These are phyloP conservation scores for Gastrophysa polygoni DNA, from an alignment of 2,888 invertebrate genomes.

Conservation along the genomic window DNA sequence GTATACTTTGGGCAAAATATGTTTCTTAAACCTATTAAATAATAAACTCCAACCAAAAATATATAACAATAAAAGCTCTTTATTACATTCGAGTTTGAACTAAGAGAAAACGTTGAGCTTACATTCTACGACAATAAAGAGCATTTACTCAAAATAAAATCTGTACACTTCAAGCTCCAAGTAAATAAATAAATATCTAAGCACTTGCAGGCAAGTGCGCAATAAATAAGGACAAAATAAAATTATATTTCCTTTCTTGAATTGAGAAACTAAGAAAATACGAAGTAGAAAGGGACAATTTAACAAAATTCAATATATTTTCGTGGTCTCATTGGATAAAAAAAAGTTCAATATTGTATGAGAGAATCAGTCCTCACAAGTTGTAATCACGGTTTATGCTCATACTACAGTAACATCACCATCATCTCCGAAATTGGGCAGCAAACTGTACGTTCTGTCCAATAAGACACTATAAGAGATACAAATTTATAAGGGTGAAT, in stretches of 20 bases:
- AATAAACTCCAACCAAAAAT: constrained; percentile 51
- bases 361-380: neutral
- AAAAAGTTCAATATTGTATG: no score
- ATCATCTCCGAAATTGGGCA: no score
- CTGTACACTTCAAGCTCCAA: constrained; percentile 46
- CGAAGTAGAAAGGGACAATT: constrained; percentile 37
- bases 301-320: no score
- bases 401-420: no score
- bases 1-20: constrained; percentile 52
- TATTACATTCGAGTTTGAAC: constrained; percentile 37
- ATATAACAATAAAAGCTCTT: constrained; percentile 49
- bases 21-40: constrained; percentile 39
- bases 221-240: constrained; percentile 33
- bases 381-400: no score
- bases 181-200: constrained; percentile 49
- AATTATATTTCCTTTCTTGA: constrained; percentile 9
- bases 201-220: constrained; percentile 47
- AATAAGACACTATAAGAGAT: no score
- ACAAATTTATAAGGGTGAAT: no score
- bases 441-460: no score
- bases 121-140: constrained; percentile 40
- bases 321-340: no score
- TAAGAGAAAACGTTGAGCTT: constrained; percentile 37
- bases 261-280: constrained; percentile 28
- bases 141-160: constrained; percentile 43